Conservation (phyloP, 2,888 invertebrate genomes). For the Brachyptera risi region DNA sequence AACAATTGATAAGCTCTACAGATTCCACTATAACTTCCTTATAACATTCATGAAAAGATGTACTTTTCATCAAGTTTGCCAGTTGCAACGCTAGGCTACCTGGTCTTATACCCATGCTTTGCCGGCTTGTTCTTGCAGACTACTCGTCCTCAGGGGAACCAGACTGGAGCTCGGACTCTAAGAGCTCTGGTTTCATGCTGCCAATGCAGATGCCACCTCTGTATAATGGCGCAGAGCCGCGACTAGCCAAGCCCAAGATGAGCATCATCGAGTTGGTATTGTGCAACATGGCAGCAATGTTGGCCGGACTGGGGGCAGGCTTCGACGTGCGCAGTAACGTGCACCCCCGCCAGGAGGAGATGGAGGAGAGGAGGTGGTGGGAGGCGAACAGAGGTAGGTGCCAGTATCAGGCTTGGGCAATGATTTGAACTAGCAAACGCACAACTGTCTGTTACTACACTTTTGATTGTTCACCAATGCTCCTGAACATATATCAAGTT, state of each 20-base stretch:
- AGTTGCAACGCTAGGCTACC: no score
- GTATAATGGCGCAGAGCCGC: constrained; percentile 56
- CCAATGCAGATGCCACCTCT: constrained; percentile 73
- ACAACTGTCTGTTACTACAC: no score
- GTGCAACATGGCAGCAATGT: constrained; percentile 87
- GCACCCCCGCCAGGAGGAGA: constrained; percentile 58
- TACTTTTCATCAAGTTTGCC: no score
- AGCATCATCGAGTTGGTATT: constrained; percentile 72
- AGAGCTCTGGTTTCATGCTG: constrained; percentile 12
- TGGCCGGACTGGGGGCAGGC: constrained; percentile 88
- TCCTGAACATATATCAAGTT: no score
- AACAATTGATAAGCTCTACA: no score
- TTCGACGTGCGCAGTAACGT: constrained; percentile 85
- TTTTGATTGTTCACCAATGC: no score
- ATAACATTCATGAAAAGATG: no score
- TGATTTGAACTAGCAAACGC: no score
- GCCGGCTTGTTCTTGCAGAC: constrained; percentile 1
- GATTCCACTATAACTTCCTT: no score
- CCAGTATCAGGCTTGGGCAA: no score
- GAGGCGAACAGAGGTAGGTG: constrained; percentile 40
- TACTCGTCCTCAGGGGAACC: constrained; percentile 4
- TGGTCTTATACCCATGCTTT: no score
- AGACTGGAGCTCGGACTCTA: background rate
- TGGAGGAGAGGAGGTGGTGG: constrained; percentile 37
- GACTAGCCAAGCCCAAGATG: constrained; percentile 38